Percentiles rank a stretch among this genome's conserved stretches.
Conservation (phyloP, 2,888 invertebrate genomes). For the Drosophila prostipennis region DNA sequence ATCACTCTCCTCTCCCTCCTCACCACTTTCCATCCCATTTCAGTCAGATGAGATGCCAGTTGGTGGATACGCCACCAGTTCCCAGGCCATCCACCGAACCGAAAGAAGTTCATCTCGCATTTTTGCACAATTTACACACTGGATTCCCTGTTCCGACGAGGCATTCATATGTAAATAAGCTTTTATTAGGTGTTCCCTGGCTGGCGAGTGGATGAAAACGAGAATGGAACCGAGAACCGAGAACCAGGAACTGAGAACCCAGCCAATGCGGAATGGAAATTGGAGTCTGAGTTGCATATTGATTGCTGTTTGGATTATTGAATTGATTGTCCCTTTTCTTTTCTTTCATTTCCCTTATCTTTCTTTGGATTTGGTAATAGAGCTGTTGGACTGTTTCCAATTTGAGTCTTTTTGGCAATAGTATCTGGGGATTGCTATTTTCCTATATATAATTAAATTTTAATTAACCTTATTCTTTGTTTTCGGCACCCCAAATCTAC, state of each 20-base stretch:
- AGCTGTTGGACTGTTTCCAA: neutral
- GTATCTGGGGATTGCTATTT: no score
- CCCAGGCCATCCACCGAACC: slow-evolving; percentile 14
- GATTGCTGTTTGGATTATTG: slow-evolving; percentile 42
- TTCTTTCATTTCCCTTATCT: slow-evolving; percentile 1
- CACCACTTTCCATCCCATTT: slow-evolving; percentile 8
- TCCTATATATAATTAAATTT: neutral
- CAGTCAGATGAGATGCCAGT: slow-evolving; percentile 32
- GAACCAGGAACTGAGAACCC: neutral
- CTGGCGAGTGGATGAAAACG: slow-evolving; percentile 7
- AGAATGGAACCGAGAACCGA: slow-evolving; percentile 1
- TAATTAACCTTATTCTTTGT: slow-evolving; percentile 9
- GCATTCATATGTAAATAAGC: slow-evolving; percentile 51
- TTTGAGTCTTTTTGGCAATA: neutral
- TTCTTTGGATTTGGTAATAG: neutral
- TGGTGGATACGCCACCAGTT: slow-evolving; percentile 10
- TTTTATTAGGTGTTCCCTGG: slow-evolving; percentile 27
- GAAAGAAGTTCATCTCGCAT: slow-evolving; percentile 37
- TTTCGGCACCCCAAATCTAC: neutral
- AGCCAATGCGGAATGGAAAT: slow-evolving; percentile 26
- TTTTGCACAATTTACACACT: slow-evolving; percentile 70
- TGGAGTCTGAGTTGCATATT: slow-evolving; percentile 24
- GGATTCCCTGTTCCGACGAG: slow-evolving; percentile 48
- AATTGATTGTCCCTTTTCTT: slow-evolving; percentile 29
- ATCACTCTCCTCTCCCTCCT: slow-evolving; percentile 3